A percentile compares a stretch with the other conserved stretches of the same genome.
Conservation (phyloP, 1,140 invertebrate genomes). For the Capitella teleta region DNA sequence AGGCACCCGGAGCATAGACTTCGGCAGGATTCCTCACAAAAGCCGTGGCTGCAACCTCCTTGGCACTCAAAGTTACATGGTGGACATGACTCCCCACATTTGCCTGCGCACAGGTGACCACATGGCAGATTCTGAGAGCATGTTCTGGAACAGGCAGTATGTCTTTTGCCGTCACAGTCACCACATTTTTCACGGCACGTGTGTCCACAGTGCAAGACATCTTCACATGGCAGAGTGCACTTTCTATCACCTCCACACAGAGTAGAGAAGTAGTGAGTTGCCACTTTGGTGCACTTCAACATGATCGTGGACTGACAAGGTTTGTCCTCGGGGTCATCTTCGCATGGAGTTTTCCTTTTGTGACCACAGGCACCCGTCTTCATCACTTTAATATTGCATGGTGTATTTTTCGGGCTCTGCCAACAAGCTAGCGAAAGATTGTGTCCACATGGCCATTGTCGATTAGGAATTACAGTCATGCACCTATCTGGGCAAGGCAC, state of each 20-base stretch:
- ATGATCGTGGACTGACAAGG: neutral
- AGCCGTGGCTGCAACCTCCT: conserved; percentile 14
- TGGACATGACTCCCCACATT: conserved; percentile 40
- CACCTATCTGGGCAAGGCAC: conserved; percentile 47
- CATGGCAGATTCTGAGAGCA: conserved; percentile 16
- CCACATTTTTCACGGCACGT: conserved; percentile 38
- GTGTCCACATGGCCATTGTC: conserved; percentile 2
- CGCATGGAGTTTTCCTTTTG: neutral
- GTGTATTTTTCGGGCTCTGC: neutral
- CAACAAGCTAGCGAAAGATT: neutral
- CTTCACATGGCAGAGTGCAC: conserved; percentile 3
- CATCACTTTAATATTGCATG: neutral
- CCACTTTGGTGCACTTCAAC: conserved; percentile 3
- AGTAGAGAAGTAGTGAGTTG: neutral
- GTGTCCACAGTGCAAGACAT: neutral
- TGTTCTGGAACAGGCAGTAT: conserved; percentile 26
- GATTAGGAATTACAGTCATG: neutral
- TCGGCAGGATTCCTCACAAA: conserved; percentile 16
- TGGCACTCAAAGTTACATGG: conserved; percentile 43
- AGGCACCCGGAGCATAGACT: conserved; percentile 13
- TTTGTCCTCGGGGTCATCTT: neutral
- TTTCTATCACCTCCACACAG: no score
- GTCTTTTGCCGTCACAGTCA: conserved; percentile 48
- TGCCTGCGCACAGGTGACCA: conserved; percentile 17
- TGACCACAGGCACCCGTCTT: neutral